Conservation (phyloP, 2,797 vertebrate species). For the Limosa lapponica region DNA sequence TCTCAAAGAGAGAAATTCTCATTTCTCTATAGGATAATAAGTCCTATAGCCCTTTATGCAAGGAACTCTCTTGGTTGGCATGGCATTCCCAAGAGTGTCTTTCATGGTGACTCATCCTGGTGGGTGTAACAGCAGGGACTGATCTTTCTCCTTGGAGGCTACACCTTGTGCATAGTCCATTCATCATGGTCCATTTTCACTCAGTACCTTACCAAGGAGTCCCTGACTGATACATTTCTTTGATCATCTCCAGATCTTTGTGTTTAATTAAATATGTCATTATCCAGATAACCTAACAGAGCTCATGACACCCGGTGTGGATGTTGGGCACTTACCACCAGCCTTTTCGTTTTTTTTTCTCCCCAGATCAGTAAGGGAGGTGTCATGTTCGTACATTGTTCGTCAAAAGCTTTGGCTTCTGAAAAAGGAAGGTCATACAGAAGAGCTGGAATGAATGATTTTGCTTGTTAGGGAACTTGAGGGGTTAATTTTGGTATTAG, state of each 20-base stretch:
- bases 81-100: neutral
- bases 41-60: neutral
- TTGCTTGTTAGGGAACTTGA: neutral
- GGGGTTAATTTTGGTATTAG: neutral
- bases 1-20: neutral
- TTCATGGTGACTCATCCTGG: neutral
- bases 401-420: neutral
- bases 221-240: neutral
- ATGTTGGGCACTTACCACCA: neutral
- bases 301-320: neutral
- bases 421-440: neutral
- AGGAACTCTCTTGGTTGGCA: neutral
- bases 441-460: neutral
- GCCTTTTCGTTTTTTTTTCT: neutral
- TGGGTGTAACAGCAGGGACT: neutral
- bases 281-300: neutral
- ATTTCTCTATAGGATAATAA: neutral
- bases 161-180: neutral
- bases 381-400: neutral
- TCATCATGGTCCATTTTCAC: neutral
- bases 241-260: neutral
- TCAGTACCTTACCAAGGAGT: neutral
- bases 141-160: fast-evolving
- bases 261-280: neutral
- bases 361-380: neutral